These are phyloP conservation scores for Mus spicilegus DNA, from an alignment of 2,113 vertebrate genomes.

Conservation along the genomic window DNA sequence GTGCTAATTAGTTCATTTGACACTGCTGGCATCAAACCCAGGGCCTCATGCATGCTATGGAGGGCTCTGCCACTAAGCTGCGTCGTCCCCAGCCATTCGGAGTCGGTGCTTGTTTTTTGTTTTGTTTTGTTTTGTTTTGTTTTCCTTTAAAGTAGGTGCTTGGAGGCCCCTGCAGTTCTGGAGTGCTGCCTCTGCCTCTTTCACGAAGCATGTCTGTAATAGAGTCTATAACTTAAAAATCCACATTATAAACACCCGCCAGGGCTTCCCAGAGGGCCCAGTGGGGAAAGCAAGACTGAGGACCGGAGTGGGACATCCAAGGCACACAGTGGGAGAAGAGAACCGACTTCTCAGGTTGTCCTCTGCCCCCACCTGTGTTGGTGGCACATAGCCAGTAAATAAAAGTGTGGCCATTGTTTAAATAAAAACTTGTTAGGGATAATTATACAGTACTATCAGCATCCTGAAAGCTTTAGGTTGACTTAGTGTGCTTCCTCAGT, in stretches of 20 bases:
- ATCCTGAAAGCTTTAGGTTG: background rate
- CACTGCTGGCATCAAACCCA: background rate
- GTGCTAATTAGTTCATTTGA: background rate
- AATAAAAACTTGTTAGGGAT: background rate
- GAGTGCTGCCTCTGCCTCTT: background rate
- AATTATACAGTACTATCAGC: background rate
- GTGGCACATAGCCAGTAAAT: too few species aligned
- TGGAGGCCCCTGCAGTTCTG: background rate
- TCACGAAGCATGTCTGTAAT: conserved; percentile 17
- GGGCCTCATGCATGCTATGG: background rate
- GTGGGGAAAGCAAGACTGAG: background rate
- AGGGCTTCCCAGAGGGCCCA: background rate
- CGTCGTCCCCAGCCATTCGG: background rate
- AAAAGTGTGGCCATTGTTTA: background rate
- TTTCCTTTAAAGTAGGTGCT: background rate
- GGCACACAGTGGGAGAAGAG: background rate
- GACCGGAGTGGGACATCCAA: background rate
- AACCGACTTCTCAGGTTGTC: background rate
- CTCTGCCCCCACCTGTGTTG: background rate
- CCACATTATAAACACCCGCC: conserved; percentile 3
- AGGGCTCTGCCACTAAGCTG: background rate
- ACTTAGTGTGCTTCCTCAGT: background rate
- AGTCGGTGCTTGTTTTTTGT: background rate
- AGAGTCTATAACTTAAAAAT: background rate
- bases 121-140: background rate